Conservation (phyloP, 35 echinoderm and acorn worm species). For the Lytechinus variegatus region DNA sequence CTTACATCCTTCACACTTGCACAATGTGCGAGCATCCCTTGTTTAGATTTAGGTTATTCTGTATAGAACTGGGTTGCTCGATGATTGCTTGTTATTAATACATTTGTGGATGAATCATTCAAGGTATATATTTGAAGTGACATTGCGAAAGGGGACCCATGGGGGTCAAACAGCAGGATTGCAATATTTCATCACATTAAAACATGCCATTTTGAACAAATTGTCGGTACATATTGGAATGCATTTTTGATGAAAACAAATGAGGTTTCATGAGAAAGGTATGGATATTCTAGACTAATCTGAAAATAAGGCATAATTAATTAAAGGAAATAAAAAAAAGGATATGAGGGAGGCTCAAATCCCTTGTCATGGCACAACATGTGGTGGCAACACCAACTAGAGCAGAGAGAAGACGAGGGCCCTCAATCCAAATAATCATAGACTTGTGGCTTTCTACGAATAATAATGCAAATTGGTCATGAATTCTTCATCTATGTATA, state of each 20-base stretch:
- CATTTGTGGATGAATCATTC: slow-evolving; percentile 6
- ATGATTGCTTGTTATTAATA: slow-evolving; percentile 15
- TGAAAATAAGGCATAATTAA: not conserved
- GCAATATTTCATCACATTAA: slow-evolving; percentile 13
- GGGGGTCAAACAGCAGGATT: not conserved
- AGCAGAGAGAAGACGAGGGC: not conserved
- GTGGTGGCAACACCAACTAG: not conserved
- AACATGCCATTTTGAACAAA: not conserved
- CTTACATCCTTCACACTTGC: not conserved
- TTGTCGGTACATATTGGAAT: not conserved
- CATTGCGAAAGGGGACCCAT: not conserved
- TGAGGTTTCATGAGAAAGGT: not conserved
- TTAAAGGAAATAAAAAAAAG: not conserved
- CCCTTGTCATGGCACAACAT: not conserved
- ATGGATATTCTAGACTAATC: not conserved
- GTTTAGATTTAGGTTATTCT: not conserved
- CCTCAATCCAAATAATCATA: not conserved
- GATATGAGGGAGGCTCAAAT: not conserved
- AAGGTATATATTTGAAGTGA: not conserved
- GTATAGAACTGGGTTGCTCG: not conserved
- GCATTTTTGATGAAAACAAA: not conserved
- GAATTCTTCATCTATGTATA: not conserved
- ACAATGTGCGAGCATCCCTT: not conserved
- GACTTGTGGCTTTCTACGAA: not conserved
- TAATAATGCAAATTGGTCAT: not conserved